Conservation (phyloP, 2,113 vertebrate species). For the Tor tambroides region DNA sequence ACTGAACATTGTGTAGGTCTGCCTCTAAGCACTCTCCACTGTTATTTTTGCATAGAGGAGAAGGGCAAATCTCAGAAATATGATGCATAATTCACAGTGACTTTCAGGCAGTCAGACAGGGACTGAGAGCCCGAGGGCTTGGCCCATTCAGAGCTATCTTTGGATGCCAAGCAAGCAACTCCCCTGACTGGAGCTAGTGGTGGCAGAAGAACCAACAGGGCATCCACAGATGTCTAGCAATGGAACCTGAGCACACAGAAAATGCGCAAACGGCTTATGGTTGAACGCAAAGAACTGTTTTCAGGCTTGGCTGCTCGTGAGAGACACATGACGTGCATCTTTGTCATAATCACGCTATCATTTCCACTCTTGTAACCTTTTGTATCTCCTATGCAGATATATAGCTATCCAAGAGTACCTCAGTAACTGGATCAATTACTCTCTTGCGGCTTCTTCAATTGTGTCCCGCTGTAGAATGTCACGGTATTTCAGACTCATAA, state of each 20-base stretch:
- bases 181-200: slow-evolving; percentile 37
- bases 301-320: not conserved
- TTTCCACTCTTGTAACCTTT: slow-evolving; percentile 1
- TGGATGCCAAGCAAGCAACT: slow-evolving; percentile 33
- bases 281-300: not conserved
- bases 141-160: slow-evolving; percentile 46
- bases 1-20: slow-evolving; percentile 23
- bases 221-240: not conserved
- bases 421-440: slow-evolving; percentile 8
- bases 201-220: slow-evolving; percentile 11
- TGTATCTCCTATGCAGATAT: slow-evolving; percentile 21
- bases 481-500: slow-evolving; percentile 15
- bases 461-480: slow-evolving; percentile 23
- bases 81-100: slow-evolving; percentile 45
- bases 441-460: not conserved
- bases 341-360: not conserved
- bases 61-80: slow-evolving; percentile 43
- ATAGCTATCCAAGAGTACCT: slow-evolving; percentile 14
- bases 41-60: slow-evolving; percentile 25
- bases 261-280: not conserved
- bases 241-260: not conserved
- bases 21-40: slow-evolving; percentile 2
- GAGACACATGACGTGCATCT: not conserved
- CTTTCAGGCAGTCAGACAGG: slow-evolving; percentile 39
- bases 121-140: slow-evolving; percentile 32